Conservation (phyloP, 2,113 vertebrate species). For the Leuciscus idus region DNA sequence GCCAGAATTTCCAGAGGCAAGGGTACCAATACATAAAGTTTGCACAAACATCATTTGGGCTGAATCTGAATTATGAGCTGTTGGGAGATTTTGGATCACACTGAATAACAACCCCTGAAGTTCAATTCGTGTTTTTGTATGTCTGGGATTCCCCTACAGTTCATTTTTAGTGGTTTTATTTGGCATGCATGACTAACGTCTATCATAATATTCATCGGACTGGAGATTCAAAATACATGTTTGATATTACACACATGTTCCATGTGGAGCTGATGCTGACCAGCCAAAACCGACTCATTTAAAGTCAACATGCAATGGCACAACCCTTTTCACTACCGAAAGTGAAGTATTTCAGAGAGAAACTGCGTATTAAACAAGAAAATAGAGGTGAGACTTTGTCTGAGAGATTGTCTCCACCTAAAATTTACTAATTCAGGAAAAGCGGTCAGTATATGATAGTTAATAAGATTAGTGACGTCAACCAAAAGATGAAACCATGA, state of each 20-base stretch:
- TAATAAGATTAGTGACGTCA: too few relatives aligned
- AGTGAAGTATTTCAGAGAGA: not conserved
- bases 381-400: too few relatives aligned
- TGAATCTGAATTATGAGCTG: slow-evolving; percentile 32
- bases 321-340: not conserved
- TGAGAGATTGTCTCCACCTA: too few relatives aligned
- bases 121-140: slow-evolving; percentile 32
- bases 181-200: slow-evolving; percentile 49
- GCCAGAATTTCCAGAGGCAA: slow-evolving; percentile 5
- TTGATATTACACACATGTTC: slow-evolving; percentile 42
- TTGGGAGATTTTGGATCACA: not conserved
- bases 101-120: not conserved
- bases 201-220: slow-evolving; percentile 45
- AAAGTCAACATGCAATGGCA: not conserved
- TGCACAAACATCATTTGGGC: not conserved
- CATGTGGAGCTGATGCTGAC: slow-evolving; percentile 17
- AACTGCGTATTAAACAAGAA: not conserved
- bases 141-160: slow-evolving; percentile 45
- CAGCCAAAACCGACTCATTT: not conserved
- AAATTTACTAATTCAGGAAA: too few relatives aligned
- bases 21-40: not conserved
- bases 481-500: too few relatives aligned
- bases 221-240: slow-evolving; percentile 30
- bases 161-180: slow-evolving; percentile 50
- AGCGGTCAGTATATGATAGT: too few relatives aligned